A percentile compares a stretch with the other conserved stretches of the same genome.
Evolutionary conservation across 64 coral and sea anemone genomes (phyloP).

Genomic region (Exaiptasia diaphana): DNA sequence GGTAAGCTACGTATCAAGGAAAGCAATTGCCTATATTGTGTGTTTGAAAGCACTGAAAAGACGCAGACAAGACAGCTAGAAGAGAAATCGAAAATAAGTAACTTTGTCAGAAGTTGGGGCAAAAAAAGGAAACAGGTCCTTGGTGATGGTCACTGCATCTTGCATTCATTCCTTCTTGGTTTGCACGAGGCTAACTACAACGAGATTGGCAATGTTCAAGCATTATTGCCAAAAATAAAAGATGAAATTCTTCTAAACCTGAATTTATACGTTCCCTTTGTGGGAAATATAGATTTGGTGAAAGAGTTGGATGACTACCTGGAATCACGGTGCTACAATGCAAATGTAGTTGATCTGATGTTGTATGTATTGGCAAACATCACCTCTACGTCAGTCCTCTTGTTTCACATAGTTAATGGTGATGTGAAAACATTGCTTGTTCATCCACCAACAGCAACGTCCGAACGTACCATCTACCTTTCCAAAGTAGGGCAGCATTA

Average conservation of each 20-base stretch:
- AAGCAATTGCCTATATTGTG: neutral
- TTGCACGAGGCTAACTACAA: neutral
- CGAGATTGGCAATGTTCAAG: neutral
- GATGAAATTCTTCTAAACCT: slow-evolving; percentile 16
- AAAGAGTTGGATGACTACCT: slow-evolving; percentile 2
- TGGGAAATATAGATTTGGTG: neutral
- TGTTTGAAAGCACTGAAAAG: neutral
- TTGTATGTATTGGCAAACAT: slow-evolving; percentile 9
- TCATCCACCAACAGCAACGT: neutral
- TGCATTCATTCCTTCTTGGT: neutral
- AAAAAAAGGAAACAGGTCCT: neutral
- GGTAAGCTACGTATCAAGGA: neutral
- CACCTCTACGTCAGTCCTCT: neutral
- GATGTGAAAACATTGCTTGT: neutral
- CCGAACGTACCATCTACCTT: neutral
- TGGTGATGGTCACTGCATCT: slow-evolving; percentile 32
- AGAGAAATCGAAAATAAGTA: neutral
- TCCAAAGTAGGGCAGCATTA: slow-evolving; percentile 29
- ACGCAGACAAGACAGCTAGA: neutral
- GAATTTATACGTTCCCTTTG: slow-evolving; percentile 16
- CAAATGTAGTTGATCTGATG: slow-evolving; percentile 18
- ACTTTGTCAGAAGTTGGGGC: neutral
- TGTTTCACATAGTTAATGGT: neutral
- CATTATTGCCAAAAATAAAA: neutral
- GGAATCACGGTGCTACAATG: neutral